A percentile compares a stretch with the other conserved stretches of the same genome.
These are phyloP conservation scores for Protobothrops flavoviridis DNA, from an alignment of 2,113 vertebrate species.

Conservation along the genomic window DNA sequence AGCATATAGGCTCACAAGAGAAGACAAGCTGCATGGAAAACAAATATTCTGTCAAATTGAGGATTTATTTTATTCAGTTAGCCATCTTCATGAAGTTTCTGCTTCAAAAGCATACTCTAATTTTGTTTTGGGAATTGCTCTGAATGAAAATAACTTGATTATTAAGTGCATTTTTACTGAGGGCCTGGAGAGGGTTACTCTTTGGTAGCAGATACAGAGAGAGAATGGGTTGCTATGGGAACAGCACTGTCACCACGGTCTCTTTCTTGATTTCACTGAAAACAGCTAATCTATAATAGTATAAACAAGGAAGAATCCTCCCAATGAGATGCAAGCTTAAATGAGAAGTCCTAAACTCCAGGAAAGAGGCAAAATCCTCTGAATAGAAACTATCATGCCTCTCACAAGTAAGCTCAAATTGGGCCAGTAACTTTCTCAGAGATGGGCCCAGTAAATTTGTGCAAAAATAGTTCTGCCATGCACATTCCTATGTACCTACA, in stretches of 20 bases:
- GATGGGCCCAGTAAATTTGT: not conserved
- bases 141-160: not conserved
- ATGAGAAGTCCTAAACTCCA: not conserved
- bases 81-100: not conserved
- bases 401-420: not conserved
- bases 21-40: not conserved
- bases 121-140: constrained; percentile 23
- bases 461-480: not conserved
- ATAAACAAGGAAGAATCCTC: constrained; percentile 16
- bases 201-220: not conserved
- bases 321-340: not conserved
- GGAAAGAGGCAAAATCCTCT: not conserved
- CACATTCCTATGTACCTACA: too few species aligned
- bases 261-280: not conserved
- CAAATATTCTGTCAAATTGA: not conserved
- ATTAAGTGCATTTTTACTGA: constrained; percentile 1
- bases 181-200: not conserved
- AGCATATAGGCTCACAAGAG: not conserved
- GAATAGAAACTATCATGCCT: not conserved
- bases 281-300: not conserved
- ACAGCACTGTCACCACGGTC: constrained; percentile 1
- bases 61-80: not conserved
- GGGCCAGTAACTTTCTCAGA: not conserved
- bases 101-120: not conserved
- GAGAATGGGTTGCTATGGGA: constrained; percentile 37